Percentiles rank a stretch among this genome's conserved stretches.
These are phyloP conservation scores for Saccostrea glomerata DNA, from an alignment of 1,140 invertebrate genomes.

Conservation along the genomic window DNA sequence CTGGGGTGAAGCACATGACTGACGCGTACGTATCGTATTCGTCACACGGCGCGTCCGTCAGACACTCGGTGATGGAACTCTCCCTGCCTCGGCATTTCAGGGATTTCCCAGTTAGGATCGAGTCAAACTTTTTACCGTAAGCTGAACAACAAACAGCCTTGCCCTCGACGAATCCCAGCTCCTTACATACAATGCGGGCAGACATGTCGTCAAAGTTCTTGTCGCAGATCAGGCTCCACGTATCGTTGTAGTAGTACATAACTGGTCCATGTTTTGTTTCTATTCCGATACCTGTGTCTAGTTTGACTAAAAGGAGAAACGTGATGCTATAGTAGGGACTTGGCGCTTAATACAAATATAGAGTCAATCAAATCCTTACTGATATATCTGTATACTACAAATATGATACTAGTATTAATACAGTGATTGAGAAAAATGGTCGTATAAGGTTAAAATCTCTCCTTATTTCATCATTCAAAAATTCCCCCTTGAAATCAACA, in stretches of 20 bases:
- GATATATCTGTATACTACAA: no score
- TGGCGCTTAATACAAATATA: no score
- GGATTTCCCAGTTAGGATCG: slow-evolving; percentile 46
- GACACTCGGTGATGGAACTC: slow-evolving; percentile 54
- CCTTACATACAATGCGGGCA: slow-evolving; percentile 62
- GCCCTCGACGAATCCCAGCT: slow-evolving; percentile 68
- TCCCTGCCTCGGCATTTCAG: slow-evolving; percentile 61
- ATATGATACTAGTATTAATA: no score
- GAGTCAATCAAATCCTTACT: no score
- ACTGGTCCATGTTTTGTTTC: slow-evolving; percentile 65
- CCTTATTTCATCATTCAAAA: no score
- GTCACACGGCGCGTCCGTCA: slow-evolving; percentile 52
- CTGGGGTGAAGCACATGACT: slow-evolving; percentile 60
- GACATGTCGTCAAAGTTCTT: slow-evolving; percentile 65
- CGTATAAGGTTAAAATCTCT: no score
- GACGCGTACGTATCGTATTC: slow-evolving; percentile 62
- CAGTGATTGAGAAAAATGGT: no score
- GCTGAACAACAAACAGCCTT: slow-evolving; percentile 68
- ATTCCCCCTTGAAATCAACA: no score
- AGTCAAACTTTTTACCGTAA: slow-evolving; percentile 48
- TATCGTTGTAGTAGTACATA: slow-evolving; percentile 59
- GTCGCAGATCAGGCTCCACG: slow-evolving; percentile 68
- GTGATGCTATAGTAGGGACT: no score
- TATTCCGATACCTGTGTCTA: slow-evolving; percentile 54
- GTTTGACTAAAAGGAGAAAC: slow-evolving; percentile 61